Evolutionary conservation across 2,888 invertebrate species (phyloP).

Genomic region (Cryptophagus acutangulus): DNA sequence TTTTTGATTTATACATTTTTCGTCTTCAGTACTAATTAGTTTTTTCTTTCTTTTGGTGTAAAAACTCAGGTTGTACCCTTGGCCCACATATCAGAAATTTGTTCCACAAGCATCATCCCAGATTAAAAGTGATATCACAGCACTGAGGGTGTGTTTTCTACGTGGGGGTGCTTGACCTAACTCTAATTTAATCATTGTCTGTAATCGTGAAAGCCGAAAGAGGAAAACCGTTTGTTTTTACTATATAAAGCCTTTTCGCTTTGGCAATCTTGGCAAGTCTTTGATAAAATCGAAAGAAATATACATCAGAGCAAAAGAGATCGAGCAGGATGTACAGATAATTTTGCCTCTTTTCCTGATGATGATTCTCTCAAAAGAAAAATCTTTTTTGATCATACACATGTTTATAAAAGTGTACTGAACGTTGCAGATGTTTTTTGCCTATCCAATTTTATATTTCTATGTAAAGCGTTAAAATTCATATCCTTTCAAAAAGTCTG

Average conservation of each 20-base stretch:
- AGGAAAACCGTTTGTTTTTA: conserved; percentile 18
- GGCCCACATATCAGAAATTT: background rate
- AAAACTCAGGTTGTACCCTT: too few relatives aligned
- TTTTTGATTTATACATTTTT: too few relatives aligned
- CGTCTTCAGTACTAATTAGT: too few relatives aligned
- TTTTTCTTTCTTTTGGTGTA: too few relatives aligned
- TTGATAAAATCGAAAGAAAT: conserved; percentile 23
- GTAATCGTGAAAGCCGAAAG: background rate
- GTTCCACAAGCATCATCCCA: conserved; percentile 4
- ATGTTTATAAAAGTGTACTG: conserved; percentile 15
- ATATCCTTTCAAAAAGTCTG: too few relatives aligned
- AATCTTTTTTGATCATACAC: conserved; percentile 21
- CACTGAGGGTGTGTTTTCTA: too few relatives aligned
- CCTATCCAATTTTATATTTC: background rate
- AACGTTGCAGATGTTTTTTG: too few relatives aligned
- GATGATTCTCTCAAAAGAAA: conserved; percentile 13
- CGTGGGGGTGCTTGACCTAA: conserved; percentile 3
- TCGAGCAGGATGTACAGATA: conserved; percentile 16
- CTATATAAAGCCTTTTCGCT: conserved; percentile 18
- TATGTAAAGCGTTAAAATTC: too few relatives aligned
- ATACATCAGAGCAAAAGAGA: conserved; percentile 21
- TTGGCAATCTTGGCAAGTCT: conserved; percentile 17
- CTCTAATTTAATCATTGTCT: conserved; percentile 8
- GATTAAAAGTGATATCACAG: conserved; percentile 5
- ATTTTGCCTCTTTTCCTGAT: conserved; percentile 16